These are phyloP conservation scores for Trichacis sp. DNA, from an alignment of 2,888 invertebrate species.

Conservation along the genomic window DNA sequence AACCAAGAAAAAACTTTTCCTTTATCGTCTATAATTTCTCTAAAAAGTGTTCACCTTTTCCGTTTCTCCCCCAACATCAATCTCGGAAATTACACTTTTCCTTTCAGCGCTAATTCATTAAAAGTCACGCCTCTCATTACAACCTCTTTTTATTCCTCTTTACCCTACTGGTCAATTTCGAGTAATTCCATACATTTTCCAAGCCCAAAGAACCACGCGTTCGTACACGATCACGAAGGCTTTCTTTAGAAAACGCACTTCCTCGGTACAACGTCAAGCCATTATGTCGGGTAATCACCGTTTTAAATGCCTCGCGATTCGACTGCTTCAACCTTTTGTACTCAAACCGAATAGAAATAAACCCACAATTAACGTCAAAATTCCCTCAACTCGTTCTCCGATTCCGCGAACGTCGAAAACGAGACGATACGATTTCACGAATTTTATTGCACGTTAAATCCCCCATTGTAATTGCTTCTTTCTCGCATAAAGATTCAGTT, in stretches of 20 bases:
- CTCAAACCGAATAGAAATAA: no score
- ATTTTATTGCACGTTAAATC: no score
- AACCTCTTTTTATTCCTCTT: conserved; percentile 8
- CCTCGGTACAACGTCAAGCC: conserved; percentile 26
- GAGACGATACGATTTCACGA: no score
- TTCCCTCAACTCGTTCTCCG: no score
- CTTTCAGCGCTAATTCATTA: no score
- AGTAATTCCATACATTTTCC: conserved; percentile 27
- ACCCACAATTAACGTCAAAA: no score
- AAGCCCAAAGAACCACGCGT: conserved; percentile 23
- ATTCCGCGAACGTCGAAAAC: no score
- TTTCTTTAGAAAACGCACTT: conserved; percentile 42
- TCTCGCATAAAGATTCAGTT: conserved; percentile 35
- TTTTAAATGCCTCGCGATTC: conserved; percentile 29
- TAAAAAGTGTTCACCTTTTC: no score
- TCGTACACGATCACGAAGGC: conserved; percentile 26
- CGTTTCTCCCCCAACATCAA: no score
- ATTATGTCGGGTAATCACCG: conserved; percentile 41
- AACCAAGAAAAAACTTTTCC: no score
- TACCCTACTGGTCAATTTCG: conserved; percentile 14
- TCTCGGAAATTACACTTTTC: conserved; percentile 6
- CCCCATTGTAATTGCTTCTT: conserved; percentile 15
- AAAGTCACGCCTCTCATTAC: no score
- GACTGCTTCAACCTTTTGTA: neutral
- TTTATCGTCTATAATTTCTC: no score